Base-by-base conservation (phyloP, 2,888 invertebrate genomes). In the Melinaea menophilus region DNA sequence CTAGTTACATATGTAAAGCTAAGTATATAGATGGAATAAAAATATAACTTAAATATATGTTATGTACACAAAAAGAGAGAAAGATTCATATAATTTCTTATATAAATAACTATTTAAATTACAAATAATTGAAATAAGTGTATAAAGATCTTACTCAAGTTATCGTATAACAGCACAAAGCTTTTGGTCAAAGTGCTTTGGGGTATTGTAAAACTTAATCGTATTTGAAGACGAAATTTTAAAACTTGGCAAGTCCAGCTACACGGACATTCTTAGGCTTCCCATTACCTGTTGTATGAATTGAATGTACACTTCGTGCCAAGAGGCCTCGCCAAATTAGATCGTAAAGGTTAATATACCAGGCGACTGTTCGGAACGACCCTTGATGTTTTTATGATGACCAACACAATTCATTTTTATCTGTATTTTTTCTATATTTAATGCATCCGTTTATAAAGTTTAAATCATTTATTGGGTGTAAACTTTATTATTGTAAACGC, bases 291-390 rank as follows among this genome's bases (percentile, higher is more conserved):
- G 83, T 80, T 79, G 81, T 79, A 74, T 75, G 75, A 71, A 77
- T 78, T 77, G 77, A 78, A 79, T 77, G 76, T 74, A 74, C 63
- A 63, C 67, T 61, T 73, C 68, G 74, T 86, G 87, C 87, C 87
- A 87, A 87, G 86, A 80, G 79, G 77, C 76, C 72, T 68, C 59
- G 88, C 88, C 88, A 88, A 88, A 88, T 86, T 82, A 82, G 76
- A 79, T 82, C 84, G 78, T 88, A 84, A 85, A 88, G 88, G 88
- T 87, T 86, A 85, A 87, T 79, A 80, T 79, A 81, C 74, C 75
- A 74, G 77, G 72, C 71, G 65, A 62, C 59, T 69, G 69, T 69
- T 69, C 69, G 69, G 66, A 67, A 74, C 73, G 72, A 71, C 74
- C 73, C 68, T 60, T 63, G 64, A 67, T 62, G 66, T 58, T 56